Base-by-base conservation (phyloP, 2,888 invertebrate species). In the Pinctada fucata region DNA sequence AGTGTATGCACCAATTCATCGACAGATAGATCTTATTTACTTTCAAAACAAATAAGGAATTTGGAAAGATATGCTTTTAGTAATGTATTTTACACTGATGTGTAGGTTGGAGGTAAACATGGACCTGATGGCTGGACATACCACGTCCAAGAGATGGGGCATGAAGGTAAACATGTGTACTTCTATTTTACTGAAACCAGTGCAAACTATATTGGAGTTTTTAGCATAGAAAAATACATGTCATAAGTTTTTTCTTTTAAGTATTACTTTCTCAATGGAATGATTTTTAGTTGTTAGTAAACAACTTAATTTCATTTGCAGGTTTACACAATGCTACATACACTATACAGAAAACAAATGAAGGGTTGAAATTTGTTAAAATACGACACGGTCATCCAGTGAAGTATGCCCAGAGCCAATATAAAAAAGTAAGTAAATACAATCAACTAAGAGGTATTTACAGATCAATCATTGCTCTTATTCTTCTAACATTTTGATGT, bases 321-420 rank as follows among this genome's bases (percentile, higher is more conserved):
- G 85, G 85, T 67, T 50, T 49, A 3, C 85, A 85, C 67, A 81
- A 83, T 66, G 81, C 85, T 8, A 82, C 84, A 1, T 86, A 86
- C 64, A 72, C 68, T 1, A 84, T 83, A 16, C 64, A 65, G 10
- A 69, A 69, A 2, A 79, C 67, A 2, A 6, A 68, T 2, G 72
- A 79, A 2, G 85, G 79, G 0, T 58, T 81, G 47, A 78, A 76
- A 49, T 86, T 85, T 66, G 83, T 79, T 4, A 86, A 86, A 70
- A 76, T 74, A 4, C 75, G 84, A 52, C 71, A 83, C 49, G n/a
- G 65, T 13, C 81, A 81, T 68, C 82, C 84, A 5, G 67, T 83
- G 5, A 65, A 78, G 6, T 80, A 85, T 76, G 84, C 83, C 2
- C 75, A 72, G 45, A 72, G 75, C 1, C 72, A 78, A n/a, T 84